Evolutionary conservation across 2,888 invertebrate genomes (phyloP), one percentile per base, ranked within the genome.

Genomic region (Megalurothrips usitatus): DNA sequence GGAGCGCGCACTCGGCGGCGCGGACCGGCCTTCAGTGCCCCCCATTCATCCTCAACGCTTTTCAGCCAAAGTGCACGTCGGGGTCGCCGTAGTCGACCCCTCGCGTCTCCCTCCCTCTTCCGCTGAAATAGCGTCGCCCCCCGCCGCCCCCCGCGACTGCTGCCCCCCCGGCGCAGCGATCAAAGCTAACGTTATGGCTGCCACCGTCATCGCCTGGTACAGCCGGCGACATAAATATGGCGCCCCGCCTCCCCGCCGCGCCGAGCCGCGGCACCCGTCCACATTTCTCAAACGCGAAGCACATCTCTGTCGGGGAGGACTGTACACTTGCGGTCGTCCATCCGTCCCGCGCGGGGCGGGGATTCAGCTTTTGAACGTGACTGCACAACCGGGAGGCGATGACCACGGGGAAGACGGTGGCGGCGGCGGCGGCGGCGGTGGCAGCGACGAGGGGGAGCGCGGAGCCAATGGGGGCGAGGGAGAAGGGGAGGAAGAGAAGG

Each of bases 161-260:
- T 75, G 11, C 34, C 58, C 68, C 82, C 79, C 48, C 34, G 4
- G 26, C 58, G 47, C 28, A 17, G 48, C 68, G 79, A 80, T 75
- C 81, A 80, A 78, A 52, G 78, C 81, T 26, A 75, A 58, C 23
- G 68, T 75, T 26, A 23, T 3, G 23, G 68, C 23, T 75, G 23
- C 26, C 23, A 26, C 68, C 26, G 68, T 75, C 68, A 75, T 10
- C 68, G 68, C 26, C 34, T 43, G 34, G 34, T 43, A 43, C 34
- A 43, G 34, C 2, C 34, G 3, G 34, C 34, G 34, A 2, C 34
- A 43, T 43, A 43, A 43, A 43, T 43, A 43, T 4, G 34, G 6
- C 52, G 17, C 52, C 4, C 52, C 1, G 52, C 52, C 52, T n/a
- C 63, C 63, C 1, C 63, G 68, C 68, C 68, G 9, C 23, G 23